These are phyloP conservation scores for Sarcophaga caerulescens DNA, from an alignment of 2,888 invertebrate species.

Conservation along the genomic window DNA sequence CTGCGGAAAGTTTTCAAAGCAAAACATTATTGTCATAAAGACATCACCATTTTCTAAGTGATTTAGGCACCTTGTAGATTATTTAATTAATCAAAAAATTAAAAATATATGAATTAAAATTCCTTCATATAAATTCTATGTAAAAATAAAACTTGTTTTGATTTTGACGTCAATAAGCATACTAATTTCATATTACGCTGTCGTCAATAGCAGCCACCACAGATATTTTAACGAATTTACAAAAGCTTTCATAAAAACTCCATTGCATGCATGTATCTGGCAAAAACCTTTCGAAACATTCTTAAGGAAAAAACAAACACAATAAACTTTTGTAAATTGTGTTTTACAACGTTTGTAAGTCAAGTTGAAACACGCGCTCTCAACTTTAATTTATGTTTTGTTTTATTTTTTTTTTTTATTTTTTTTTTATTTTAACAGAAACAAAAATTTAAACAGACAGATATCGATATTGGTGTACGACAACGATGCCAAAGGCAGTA, in stretches of 20 bases:
- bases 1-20: no score
- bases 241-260: not conserved
- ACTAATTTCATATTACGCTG: not conserved
- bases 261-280: not conserved
- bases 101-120: no score
- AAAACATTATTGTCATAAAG: no score
- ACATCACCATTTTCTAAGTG: no score
- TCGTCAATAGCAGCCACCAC: not conserved
- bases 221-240: not conserved
- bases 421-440: not conserved
- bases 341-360: not conserved
- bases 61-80: not conserved
- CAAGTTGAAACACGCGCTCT: conserved; percentile 1
- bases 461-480: not conserved
- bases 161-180: not conserved
- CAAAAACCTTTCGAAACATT: not conserved
- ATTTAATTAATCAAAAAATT: not conserved
- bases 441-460: not conserved
- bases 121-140: not conserved
- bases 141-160: not conserved
- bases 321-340: not conserved
- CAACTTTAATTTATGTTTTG: not conserved
- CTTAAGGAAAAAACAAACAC: not conserved
- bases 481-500: not conserved
- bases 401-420: not conserved